Evolutionary conservation across 1,140 invertebrate species (phyloP), one percentile per base, ranked within the genome.

Genomic region (Zaprionus camerounensis): DNA sequence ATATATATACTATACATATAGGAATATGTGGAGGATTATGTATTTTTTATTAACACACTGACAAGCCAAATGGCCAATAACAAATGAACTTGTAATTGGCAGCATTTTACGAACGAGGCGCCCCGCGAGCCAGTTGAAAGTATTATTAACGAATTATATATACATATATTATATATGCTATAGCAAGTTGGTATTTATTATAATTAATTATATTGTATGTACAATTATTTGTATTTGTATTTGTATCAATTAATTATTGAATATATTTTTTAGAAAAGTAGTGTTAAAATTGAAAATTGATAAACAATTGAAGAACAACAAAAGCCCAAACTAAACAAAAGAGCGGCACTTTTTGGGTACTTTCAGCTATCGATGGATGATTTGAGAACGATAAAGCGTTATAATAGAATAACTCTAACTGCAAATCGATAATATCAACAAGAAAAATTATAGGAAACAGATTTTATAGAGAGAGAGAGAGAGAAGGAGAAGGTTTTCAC

Each of bases 161-260:
- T 49, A 49, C 13, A 56, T 56, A 51, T 56, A 70, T 81, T 78
- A 66, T 88, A 88, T 75, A 76, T 82, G 80, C 84, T 87, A 86
- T 87, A 88, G 78, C 75, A 88, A 88, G 84, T 88, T 88, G 85
- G 81, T 88, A 88, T 88, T 88, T 88, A 88, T 88, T 88, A 88
- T 80, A 82, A 81, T 82, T 77, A 85, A 83, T 71, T 73, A 73
- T 77, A 80, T 77, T 80, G 75, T 86, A 87, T 86, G 83, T 88
- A 88, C 72, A 90, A 80, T 90, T 84, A 84, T 72, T 84, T 84
- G 67, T 88, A 81, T 84, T 90, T 81, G 83, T 80, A 90, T 84
- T 46, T 46, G 41, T 46, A 46, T 46, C 24, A 51, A 51, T 51
- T 51, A 51, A 51, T 51, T 87, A 87, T 87, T 83, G 84, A 90